Percentiles rank a stretch among this genome's conserved stretches.
These are phyloP conservation scores for Oscarella lobularis DNA, from an alignment of 37 sponge, comb jelly and placozoan genomes.

Conservation along the genomic window DNA sequence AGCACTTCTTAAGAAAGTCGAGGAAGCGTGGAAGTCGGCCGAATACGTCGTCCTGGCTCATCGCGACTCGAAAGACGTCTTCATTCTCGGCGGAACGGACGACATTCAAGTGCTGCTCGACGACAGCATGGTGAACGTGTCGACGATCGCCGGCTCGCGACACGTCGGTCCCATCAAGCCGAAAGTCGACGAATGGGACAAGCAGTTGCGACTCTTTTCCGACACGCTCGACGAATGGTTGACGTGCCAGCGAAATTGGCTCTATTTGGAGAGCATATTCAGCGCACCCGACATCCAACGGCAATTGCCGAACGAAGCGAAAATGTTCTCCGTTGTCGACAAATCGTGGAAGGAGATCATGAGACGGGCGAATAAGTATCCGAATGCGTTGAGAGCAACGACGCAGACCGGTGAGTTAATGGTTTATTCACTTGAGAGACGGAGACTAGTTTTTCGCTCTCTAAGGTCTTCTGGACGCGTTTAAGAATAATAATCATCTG, in stretches of 20 bases:
- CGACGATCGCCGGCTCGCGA: conserved; percentile 85
- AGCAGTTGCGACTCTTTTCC: conserved; percentile 73
- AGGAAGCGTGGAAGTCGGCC: conserved; percentile 84
- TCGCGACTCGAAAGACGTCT: conserved; percentile 89
- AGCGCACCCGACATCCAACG: conserved; percentile 97
- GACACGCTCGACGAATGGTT: conserved; percentile 97
- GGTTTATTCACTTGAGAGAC: not conserved
- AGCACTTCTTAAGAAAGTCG: conserved; percentile 87
- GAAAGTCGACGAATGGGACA: conserved; percentile 89
- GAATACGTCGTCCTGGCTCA: conserved; percentile 86
- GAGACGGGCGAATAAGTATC: conserved; percentile 66
- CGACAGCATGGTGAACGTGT: conserved; percentile 86
- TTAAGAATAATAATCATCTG: conserved; percentile 70
- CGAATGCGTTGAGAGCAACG: conserved; percentile 68
- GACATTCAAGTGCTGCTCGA: conserved; percentile 90
- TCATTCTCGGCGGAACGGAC: conserved; percentile 92
- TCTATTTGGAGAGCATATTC: conserved; percentile 98
- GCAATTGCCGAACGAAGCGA: conserved; percentile 95
- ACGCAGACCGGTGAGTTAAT: conserved; percentile 69
- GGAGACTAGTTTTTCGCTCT: conserved; percentile 6
- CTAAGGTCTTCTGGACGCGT: conserved; percentile 82
- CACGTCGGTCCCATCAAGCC: conserved; percentile 96
- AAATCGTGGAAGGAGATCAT: conserved; percentile 98
- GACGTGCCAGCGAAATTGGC: conserved; percentile 92
- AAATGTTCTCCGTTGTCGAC: conserved; percentile 90